Evolutionary conservation across 2,888 invertebrate species (phyloP), one percentile per base, ranked within the genome.

Genomic region (Eulithis prunata): DNA sequence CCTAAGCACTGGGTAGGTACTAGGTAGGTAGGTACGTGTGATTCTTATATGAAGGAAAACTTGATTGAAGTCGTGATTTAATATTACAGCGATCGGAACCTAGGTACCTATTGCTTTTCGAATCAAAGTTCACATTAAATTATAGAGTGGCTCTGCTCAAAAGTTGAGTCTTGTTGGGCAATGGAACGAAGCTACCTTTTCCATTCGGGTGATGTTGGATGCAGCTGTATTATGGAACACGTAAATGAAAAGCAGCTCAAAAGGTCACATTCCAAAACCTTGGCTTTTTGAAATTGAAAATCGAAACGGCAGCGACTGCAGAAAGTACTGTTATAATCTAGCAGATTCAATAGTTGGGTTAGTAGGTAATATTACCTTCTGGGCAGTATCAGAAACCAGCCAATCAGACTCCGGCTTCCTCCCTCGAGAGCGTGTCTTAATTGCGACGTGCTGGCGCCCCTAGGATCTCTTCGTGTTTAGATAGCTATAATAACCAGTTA

Each of bases 21-120:
- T 51, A 21, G 21, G 1, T 38, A 3, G 13, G 10, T 12, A 13
- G 47, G 10, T 54, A 38, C 54, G 0, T 41, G 0, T 11, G 6
- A 3, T 41, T 41, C 41, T 38, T 45, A n/a, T 36, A 32, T 21
- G 38, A 51, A 51, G 36, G 53, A 32, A 43, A 62, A 49, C 14
- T 52, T 52, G 13, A 56, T 62, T 62, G 51, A 45, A 62, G 43
- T 62, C 56, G 55, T 56, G 43, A 51, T 55, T 55, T n/a, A 41
- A n/a, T 53, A 28, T 36, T 13, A 38, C 53, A 53, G 11, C 49
- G 11, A 49, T 49, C 21, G 49, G 11, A 14, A 21, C 49, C 13
- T 45, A 45, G 3, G 13, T 49, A n/a, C n/a, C n/a, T n/a, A 11
- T 49, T 21, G 49, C 0, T 14, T 14, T 14, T 5, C 14, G 10